A percentile compares a stretch with the other conserved stretches of the same genome.
Conservation (phyloP, 2,113 vertebrate species). For the Mionectes macconnelli region DNA sequence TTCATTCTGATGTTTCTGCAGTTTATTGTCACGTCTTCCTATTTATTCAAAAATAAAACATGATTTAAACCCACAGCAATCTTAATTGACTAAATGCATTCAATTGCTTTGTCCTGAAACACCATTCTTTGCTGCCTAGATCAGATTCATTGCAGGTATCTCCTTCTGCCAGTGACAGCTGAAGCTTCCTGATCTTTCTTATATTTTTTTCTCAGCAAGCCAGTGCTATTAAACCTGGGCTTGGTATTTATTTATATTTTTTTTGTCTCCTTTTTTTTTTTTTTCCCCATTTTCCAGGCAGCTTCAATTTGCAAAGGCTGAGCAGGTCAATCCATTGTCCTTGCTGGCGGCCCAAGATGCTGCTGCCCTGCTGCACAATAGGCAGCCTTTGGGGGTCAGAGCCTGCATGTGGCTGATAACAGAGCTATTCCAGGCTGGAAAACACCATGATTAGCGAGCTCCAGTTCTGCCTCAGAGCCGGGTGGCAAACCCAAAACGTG, state of each 20-base stretch:
- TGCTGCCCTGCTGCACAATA: slow-evolving; percentile 52
- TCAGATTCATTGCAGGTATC: neutral
- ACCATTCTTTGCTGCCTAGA: neutral
- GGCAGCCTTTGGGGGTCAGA: slow-evolving; percentile 47
- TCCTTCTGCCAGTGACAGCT: neutral
- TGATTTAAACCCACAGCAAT: neutral
- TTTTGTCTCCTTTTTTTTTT: neutral
- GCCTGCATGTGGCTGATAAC: slow-evolving; percentile 68
- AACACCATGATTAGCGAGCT: slow-evolving; percentile 51
- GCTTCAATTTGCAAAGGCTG: slow-evolving; percentile 39
- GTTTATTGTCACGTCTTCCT: neutral
- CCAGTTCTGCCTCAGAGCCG: neutral
- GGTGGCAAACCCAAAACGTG: neutral
- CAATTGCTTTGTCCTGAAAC: neutral
- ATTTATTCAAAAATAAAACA: neutral
- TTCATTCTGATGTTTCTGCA: neutral
- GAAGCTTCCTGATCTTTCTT: neutral
- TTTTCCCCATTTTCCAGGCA: neutral
- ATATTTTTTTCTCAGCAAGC: neutral
- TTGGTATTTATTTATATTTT: neutral
- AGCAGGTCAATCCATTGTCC: slow-evolving; percentile 64
- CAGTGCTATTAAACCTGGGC: neutral
- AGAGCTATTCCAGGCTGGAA: slow-evolving; percentile 46
- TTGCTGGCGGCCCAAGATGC: slow-evolving; percentile 53
- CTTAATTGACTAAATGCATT: neutral